Evolutionary conservation across 2,113 vertebrate species (phyloP), one percentile per base, ranked within the genome.

Genomic region (Aythya baeri): DNA sequence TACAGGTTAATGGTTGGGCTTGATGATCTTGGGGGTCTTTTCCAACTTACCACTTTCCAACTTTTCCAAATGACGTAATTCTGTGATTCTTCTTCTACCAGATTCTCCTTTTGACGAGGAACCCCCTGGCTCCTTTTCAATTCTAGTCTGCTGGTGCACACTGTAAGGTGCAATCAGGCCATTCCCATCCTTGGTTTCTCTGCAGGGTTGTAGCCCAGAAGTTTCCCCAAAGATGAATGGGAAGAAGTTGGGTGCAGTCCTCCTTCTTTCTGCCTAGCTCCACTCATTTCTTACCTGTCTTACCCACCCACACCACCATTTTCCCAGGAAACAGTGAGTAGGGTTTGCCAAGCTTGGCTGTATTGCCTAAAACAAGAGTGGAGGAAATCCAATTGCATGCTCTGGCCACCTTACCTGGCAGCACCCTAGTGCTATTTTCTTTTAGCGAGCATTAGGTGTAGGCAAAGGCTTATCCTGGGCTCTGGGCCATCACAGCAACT

Each of bases 41-140:
- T 25, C 49, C 49, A 50, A 50, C 49, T 23, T 50, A 23, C 38
- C 38, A 38, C 38, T 38, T 38, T 38, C 38, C 38, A 38, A 10
- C 38, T 38, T 38, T 38, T 38, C 38, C 38, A 38, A 38, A 38
- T 38, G 38, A 38, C 23, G 12, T 23, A 6, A 50, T 50, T 50
- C 22, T 50, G 12, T 50, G 21, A 50, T 50, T 49, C 20, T 50
- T 49, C 20, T 52, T 22, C 25, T 15, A 61, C 23, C 43, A 88
- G 62, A 29, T 57, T 36, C 61, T 81, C 22, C 50, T 78, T 83
- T 77, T 22, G 52, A 6, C 38, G 55, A 65, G 12, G 15, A 34
- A 4, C 4, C 3, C 11, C 7, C 3, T 0, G 1, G 3, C 13
- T 79, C 7, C 31, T 86, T 1, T 32, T 55, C 0, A 36, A 55